Evolutionary conservation across 2,113 vertebrate genomes (phyloP).

Genomic region (Callopanchax toddi): DNA sequence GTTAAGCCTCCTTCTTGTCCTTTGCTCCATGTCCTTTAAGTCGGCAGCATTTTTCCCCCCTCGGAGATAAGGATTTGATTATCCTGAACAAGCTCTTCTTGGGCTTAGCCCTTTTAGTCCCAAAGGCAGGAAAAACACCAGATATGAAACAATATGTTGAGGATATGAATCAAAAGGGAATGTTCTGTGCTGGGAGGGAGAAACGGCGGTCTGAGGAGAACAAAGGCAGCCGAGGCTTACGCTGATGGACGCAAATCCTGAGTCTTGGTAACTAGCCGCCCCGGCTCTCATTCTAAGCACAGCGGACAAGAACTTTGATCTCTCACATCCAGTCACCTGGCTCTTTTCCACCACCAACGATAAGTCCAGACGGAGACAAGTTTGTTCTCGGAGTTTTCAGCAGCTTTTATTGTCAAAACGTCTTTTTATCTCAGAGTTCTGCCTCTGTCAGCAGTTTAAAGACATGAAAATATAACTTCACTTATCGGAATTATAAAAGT

Average conservation of each 20-base stretch:
- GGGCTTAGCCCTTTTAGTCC: conserved; percentile 42
- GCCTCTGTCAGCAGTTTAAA: conserved; percentile 12
- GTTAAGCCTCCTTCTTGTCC: conserved; percentile 55
- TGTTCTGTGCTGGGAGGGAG: conserved; percentile 11
- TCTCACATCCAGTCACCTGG: conserved; percentile 56
- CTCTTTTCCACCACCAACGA: conserved; percentile 49
- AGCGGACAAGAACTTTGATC: conserved; percentile 70
- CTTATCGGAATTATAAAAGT: neutral
- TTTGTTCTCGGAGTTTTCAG: conserved; percentile 18
- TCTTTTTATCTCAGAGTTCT: conserved; percentile 20
- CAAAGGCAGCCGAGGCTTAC: conserved; percentile 65
- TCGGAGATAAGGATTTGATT: conserved; percentile 61
- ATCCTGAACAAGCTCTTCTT: conserved; percentile 54
- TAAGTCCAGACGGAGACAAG: conserved; percentile 58
- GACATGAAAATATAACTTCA: neutral
- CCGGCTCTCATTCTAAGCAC: conserved; percentile 43
- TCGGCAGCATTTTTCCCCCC: conserved; percentile 32
- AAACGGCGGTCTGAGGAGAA: conserved; percentile 47
- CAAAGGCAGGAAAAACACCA: conserved; percentile 29
- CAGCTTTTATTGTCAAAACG: conserved; percentile 17
- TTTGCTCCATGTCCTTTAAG: conserved; percentile 55
- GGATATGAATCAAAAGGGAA: conserved; percentile 57
- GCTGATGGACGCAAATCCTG: conserved; percentile 79
- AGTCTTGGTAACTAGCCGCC: conserved; percentile 69
- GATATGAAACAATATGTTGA: conserved; percentile 46